phyloP scores from a whole-genome alignment of 2,113 vertebrate species.

The Notarius quadriscutis region DNA sequence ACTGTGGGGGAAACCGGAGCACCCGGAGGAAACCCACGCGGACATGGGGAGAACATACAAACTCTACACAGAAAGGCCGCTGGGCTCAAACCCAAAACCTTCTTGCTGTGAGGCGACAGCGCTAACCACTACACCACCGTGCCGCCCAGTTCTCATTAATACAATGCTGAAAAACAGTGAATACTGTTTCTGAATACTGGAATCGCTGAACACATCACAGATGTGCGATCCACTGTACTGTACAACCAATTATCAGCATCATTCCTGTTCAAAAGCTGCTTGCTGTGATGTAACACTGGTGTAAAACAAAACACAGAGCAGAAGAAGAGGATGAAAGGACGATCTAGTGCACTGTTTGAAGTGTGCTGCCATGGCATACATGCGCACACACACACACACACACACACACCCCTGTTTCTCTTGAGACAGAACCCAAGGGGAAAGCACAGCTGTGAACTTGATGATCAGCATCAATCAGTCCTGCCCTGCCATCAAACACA shows the following conservation, averaged over 20 bases:
- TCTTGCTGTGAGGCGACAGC: neutral
- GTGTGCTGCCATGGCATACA: neutral
- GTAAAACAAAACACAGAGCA: constrained; percentile 32
- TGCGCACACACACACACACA: neutral
- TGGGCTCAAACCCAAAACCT: too few relatives aligned
- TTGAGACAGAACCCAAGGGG: constrained; percentile 34
- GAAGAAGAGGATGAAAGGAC: constrained; percentile 35
- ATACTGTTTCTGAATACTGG: too few relatives aligned
- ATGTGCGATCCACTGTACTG: neutral
- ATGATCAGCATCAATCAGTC: constrained; percentile 45
- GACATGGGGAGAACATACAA: too few relatives aligned
- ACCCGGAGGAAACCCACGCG: too few relatives aligned
- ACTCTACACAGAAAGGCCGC: too few relatives aligned
- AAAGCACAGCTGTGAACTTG: constrained; percentile 48
- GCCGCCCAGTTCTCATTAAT: neutral
- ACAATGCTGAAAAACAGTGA: too few relatives aligned
- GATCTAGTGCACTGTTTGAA: constrained; percentile 14
- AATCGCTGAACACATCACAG: neutral
- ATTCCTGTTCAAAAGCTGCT: neutral
- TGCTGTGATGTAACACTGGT: constrained; percentile 47
- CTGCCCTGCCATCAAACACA: constrained; percentile 21
- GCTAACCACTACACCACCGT: neutral
- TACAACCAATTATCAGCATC: neutral
- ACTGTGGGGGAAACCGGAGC: too few relatives aligned
- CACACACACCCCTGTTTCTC: constrained; percentile 26